A percentile compares a stretch with the other conserved stretches of the same genome.
These are phyloP conservation scores for Pao palembangensis DNA, from an alignment of 2,113 vertebrate species.

Conservation along the genomic window DNA sequence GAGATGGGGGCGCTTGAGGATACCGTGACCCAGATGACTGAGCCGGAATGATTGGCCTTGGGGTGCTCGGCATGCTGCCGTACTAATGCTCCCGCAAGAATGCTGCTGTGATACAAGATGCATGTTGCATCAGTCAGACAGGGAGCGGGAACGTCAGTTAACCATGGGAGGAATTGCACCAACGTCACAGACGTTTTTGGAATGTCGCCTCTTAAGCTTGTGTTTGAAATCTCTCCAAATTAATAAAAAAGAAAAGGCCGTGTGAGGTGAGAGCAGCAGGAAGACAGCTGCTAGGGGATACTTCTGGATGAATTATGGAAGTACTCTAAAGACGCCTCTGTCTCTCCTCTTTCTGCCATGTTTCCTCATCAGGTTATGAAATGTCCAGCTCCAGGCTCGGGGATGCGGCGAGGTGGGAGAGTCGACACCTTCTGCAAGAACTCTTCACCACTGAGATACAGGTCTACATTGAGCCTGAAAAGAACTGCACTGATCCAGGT, in stretches of 20 bases:
- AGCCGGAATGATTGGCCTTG: constrained; percentile 50
- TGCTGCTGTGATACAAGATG: constrained; percentile 36
- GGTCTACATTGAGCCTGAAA: constrained; percentile 63
- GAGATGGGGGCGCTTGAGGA: constrained; percentile 55
- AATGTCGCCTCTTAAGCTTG: background rate
- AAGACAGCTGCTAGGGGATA: constrained; percentile 1
- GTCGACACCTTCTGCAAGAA: constrained; percentile 83
- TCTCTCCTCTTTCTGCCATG: background rate
- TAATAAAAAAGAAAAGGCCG: background rate
- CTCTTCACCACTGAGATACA: constrained; percentile 68
- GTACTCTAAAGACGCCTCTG: constrained; percentile 4
- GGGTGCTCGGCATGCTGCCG: constrained; percentile 15
- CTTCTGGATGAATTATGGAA: constrained; percentile 1
- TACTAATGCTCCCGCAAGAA: constrained; percentile 24
- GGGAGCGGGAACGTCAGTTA: constrained; percentile 21
- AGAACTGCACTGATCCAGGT: constrained; percentile 97
- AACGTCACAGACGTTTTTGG: background rate
- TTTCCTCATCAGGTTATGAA: constrained; percentile 65
- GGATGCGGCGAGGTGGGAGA: constrained; percentile 71
- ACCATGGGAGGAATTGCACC: constrained; percentile 2
- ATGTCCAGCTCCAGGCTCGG: constrained; percentile 66
- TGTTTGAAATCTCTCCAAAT: background rate
- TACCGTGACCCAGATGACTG: constrained; percentile 59
- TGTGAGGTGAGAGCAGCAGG: background rate
- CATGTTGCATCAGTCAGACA: constrained; percentile 35